Conservation (phyloP, 1,140 invertebrate genomes). For the Trinorchestia longiramus region DNA sequence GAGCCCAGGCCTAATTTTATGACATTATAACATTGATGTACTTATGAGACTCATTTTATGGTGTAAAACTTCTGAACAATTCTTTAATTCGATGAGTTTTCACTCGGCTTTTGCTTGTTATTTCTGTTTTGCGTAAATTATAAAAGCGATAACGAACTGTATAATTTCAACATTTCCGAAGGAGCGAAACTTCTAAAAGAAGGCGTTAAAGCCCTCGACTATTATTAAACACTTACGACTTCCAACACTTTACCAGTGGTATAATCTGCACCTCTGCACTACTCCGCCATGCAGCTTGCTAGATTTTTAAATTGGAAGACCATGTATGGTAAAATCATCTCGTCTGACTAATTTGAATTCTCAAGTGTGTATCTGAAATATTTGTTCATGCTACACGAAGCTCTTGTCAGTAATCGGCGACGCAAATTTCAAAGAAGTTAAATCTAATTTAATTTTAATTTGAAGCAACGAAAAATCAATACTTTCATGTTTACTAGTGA, state of each 20-base stretch:
- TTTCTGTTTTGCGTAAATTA: neutral
- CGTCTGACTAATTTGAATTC: neutral
- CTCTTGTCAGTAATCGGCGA: too few relatives aligned
- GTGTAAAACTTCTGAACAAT: neutral
- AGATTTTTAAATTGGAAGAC: neutral
- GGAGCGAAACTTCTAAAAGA: neutral
- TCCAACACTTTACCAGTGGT: neutral
- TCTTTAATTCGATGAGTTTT: neutral
- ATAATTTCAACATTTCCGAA: neutral
- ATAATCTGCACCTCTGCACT: neutral
- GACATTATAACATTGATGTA: neutral
- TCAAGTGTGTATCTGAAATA: neutral
- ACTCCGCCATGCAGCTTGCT: neutral
- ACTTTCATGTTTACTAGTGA: neutral
- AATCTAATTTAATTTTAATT: neutral
- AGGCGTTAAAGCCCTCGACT: neutral
- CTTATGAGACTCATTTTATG: neutral
- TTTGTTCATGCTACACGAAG: neutral
- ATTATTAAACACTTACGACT: conserved; percentile 12
- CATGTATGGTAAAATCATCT: neutral
- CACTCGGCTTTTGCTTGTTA: neutral
- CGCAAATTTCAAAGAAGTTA: neutral
- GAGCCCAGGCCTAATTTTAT: neutral
- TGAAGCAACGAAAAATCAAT: neutral
- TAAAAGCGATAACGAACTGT: neutral